These are phyloP conservation scores for Chesias legatella DNA, from an alignment of 2,888 invertebrate genomes.

Conservation along the genomic window DNA sequence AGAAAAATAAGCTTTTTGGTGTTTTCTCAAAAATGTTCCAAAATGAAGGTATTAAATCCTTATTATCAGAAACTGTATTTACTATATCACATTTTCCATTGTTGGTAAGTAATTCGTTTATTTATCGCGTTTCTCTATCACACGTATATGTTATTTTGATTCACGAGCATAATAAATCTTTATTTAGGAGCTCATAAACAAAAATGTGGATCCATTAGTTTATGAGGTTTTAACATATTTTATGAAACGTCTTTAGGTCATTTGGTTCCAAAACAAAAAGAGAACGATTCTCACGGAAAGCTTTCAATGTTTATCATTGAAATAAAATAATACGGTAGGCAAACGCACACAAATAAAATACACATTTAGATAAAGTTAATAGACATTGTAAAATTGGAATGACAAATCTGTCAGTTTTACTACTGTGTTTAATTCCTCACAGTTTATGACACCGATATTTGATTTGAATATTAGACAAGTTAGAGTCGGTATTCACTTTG, in stretches of 20 bases:
- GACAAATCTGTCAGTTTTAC: slow-evolving; percentile 31
- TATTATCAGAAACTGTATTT: too few species aligned
- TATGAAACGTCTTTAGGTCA: slow-evolving; percentile 27
- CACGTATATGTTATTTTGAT: slow-evolving; percentile 23
- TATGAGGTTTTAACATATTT: slow-evolving; percentile 29
- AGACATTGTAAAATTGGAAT: slow-evolving; percentile 32
- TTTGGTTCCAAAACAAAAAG: slow-evolving; percentile 25
- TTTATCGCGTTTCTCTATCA: too few species aligned
- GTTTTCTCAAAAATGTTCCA: too few species aligned
- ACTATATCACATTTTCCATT: too few species aligned
- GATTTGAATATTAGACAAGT: slow-evolving; percentile 12
- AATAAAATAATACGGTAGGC: slow-evolving; percentile 37
- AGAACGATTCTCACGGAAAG: slow-evolving; percentile 29
- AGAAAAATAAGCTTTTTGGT: too few species aligned
- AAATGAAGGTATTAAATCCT: too few species aligned
- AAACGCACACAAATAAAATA: slow-evolving; percentile 34
- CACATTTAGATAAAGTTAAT: slow-evolving; percentile 34
- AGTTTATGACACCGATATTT: slow-evolving; percentile 21
- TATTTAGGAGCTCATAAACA: slow-evolving; percentile 29
- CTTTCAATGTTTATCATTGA: slow-evolving; percentile 32
- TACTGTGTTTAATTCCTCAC: slow-evolving; percentile 23
- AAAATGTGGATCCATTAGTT: slow-evolving; percentile 34
- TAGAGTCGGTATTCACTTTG: neutral
- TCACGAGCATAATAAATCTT: slow-evolving; percentile 25
- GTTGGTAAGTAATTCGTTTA: too few species aligned